Percentiles rank a stretch among this genome's conserved stretches.
These are phyloP conservation scores for Podotricha telesiphe DNA, from an alignment of 2,888 invertebrate species.

Conservation along the genomic window DNA sequence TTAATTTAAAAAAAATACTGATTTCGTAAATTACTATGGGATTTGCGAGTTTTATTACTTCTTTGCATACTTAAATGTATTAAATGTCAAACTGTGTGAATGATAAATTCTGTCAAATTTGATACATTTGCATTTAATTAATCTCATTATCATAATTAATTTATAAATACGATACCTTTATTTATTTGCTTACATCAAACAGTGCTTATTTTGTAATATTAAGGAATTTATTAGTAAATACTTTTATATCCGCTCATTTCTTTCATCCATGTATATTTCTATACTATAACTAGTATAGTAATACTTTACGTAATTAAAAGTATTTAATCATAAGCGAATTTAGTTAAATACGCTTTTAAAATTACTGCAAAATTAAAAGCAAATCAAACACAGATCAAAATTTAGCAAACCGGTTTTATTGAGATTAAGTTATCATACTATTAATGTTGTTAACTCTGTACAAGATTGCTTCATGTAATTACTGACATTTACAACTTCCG, in stretches of 20 bases:
- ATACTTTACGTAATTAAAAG: no score
- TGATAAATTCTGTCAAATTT: conserved; percentile 33
- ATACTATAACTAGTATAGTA: neutral
- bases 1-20: conserved; percentile 42
- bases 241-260: no score
- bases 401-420: conserved; percentile 24
- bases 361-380: neutral
- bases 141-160: conserved; percentile 24
- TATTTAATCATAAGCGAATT: neutral
- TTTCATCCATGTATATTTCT: neutral
- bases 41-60: conserved; percentile 40
- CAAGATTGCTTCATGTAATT: conserved; percentile 62
- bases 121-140: conserved; percentile 31
- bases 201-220: neutral
- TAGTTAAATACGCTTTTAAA: neutral
- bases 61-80: conserved; percentile 32
- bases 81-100: conserved; percentile 32
- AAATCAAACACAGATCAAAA: neutral
- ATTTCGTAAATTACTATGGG: conserved; percentile 49
- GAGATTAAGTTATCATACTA: conserved; percentile 34
- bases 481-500: conserved; percentile 58
- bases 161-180: conserved; percentile 7
- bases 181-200: neutral
- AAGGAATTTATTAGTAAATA: no score
- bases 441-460: conserved; percentile 18